These are phyloP conservation scores for Tortrix viridana DNA, from an alignment of 2,888 invertebrate species.

Conservation along the genomic window DNA sequence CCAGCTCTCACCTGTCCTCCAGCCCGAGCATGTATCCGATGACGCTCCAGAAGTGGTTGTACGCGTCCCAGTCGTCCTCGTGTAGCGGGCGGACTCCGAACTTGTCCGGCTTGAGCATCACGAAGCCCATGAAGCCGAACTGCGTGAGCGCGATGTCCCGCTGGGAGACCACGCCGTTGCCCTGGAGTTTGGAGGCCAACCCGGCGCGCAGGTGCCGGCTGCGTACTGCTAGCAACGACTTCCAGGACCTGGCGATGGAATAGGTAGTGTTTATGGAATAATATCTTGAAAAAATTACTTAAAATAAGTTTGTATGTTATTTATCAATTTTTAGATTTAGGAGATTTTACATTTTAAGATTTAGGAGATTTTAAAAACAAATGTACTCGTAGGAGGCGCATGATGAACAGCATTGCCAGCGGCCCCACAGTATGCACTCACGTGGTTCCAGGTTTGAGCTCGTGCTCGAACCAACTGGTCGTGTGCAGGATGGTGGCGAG, in stretches of 20 bases:
- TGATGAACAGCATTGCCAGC: too few relatives aligned
- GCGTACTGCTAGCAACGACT: constrained; percentile 87
- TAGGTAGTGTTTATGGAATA: too few relatives aligned
- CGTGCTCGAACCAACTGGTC: constrained; percentile 90
- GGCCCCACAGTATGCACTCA: constrained; percentile 58
- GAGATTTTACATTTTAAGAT: too few relatives aligned
- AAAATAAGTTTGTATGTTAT: too few relatives aligned
- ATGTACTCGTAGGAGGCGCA: too few relatives aligned
- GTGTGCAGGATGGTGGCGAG: constrained; percentile 91
- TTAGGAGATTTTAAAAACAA: too few relatives aligned
- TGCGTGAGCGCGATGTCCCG: constrained; percentile 94
- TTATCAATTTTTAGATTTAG: too few relatives aligned
- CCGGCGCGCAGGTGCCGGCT: constrained; percentile 87
- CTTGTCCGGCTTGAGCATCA: constrained; percentile 85
- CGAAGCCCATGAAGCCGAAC: constrained; percentile 93
- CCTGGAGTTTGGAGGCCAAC: constrained; percentile 68
- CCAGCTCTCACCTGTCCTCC: constrained; percentile 86
- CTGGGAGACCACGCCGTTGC: constrained; percentile 87
- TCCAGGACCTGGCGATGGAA: constrained; percentile 84
- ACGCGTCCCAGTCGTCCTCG: constrained; percentile 88
- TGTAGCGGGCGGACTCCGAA: constrained; percentile 86
- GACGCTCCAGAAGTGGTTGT: constrained; percentile 93
- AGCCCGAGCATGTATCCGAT: constrained; percentile 93
- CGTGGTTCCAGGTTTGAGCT: constrained; percentile 85
- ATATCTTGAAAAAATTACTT: too few relatives aligned